Base-by-base conservation (phyloP, 2,888 invertebrate species). In the Acrobasis repandana region DNA sequence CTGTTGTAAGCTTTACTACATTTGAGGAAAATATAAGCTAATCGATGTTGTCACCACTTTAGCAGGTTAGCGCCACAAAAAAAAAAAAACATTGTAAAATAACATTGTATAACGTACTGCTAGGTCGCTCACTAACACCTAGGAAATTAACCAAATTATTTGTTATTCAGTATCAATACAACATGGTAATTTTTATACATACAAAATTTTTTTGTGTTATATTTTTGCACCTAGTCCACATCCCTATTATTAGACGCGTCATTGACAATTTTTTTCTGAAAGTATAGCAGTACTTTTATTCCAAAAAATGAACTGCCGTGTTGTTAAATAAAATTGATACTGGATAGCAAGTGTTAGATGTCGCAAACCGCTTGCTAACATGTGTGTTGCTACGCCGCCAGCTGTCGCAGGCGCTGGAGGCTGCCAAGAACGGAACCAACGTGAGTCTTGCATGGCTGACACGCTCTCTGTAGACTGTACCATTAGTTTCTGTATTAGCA, bases 371-470 rank as follows among this genome's bases (percentile, higher is more conserved):
- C 88, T 89, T 88, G 88, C 87, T 90, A 90, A 90, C 83, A 70
- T 85, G 80, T 87, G 86, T 90, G 86, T 89, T 83, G 88, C 83
- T 77, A 80, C 82, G 82, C 83, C 74, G 77, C 83, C 91, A 91
- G 92, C 88, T 92, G 80, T 85, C 92, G 74, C 91, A 95, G 95
- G 94, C 94, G 93, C 94, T 95, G 93, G 95, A 95, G 94, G 93
- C 93, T 76, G 92, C 93, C 86, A 95, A 94, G 90, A 94, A 93
- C 86, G 95, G 95, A 89, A 95, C 94, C 93, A 90, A 86, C 84
- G 92, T 92, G 91, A 92, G 92, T 91, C 80, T 70, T 69, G 89
- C 90, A 90, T 88, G 89, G 80, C 84, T 70, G 69, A 69, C 72
- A 74, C 70, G 65, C 72, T 69, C 67, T 68, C 69, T 48, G 15